These are phyloP conservation scores for Netelia fuscicornis DNA, from an alignment of 2,888 invertebrate species.

Conservation along the genomic window DNA sequence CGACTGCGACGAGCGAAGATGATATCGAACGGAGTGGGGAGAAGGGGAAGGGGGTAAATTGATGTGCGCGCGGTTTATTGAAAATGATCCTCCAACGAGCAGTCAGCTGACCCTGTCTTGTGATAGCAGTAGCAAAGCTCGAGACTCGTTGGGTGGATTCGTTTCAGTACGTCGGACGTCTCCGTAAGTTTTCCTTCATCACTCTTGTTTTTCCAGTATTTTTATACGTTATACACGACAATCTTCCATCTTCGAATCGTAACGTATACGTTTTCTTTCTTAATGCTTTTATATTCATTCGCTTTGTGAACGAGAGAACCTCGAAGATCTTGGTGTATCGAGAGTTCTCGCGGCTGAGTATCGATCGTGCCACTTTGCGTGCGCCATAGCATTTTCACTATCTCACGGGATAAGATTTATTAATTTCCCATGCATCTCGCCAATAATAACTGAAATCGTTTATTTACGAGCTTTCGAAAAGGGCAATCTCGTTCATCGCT, in stretches of 20 bases:
- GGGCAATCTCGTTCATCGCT: background rate
- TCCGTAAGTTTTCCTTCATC: slow-evolving; percentile 70
- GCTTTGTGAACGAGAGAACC: slow-evolving; percentile 11
- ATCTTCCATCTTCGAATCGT: background rate
- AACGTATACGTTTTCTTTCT: background rate
- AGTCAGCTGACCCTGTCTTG: slow-evolving; percentile 85
- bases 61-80: slow-evolving; percentile 52
- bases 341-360: slow-evolving; percentile 69
- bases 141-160: slow-evolving; percentile 76
- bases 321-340: background rate
- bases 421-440: background rate
- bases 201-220: slow-evolving; percentile 39
- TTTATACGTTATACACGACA: background rate
- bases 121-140: slow-evolving; percentile 80
- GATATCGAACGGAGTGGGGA: background rate
- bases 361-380: slow-evolving; percentile 77
- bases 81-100: slow-evolving; percentile 60
- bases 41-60: background rate
- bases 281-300: slow-evolving; percentile 5
- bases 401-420: slow-evolving; percentile 59
- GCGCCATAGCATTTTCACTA: slow-evolving; percentile 74
- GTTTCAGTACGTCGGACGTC: slow-evolving; percentile 74
- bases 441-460: background rate
- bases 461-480: background rate
- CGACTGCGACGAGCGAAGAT: background rate